A percentile compares a stretch with the other conserved stretches of the same genome.
phyloP scores from a whole-genome alignment of 2,113 vertebrate genomes.

The Tauraco erythrolophus region DNA sequence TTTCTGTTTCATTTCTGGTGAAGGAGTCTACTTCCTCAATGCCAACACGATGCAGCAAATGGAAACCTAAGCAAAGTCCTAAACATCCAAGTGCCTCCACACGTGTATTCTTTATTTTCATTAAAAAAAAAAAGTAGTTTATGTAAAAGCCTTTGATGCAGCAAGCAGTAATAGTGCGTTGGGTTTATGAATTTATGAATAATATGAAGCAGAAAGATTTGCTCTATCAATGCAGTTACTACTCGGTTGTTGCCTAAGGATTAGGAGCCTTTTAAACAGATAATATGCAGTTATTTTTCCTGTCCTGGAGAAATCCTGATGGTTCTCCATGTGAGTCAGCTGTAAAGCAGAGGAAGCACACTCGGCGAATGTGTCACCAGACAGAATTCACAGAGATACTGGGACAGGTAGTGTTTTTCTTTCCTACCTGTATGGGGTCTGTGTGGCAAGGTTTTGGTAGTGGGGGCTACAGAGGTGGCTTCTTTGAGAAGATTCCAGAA shows the following conservation, averaged over 20 bases:
- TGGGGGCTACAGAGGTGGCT: no score
- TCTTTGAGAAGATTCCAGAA: background rate
- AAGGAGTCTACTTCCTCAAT: background rate
- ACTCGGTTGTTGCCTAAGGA: constrained; percentile 7
- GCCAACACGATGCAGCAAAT: background rate
- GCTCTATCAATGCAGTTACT: background rate
- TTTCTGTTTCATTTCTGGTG: background rate
- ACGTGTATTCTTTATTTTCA: background rate
- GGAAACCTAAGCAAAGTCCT: background rate
- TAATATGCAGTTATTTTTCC: constrained; percentile 29
- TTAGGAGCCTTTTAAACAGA: constrained; percentile 36
- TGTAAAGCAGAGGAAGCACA: background rate
- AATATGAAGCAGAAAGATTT: constrained; percentile 4
- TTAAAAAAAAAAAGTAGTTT: background rate
- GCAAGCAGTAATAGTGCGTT: background rate
- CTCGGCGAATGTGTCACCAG: background rate
- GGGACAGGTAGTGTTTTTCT: background rate
- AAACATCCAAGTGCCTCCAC: background rate
- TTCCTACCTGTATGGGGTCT: background rate
- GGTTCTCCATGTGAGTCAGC: background rate
- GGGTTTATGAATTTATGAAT: background rate
- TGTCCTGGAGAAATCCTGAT: background rate
- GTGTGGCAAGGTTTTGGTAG: background rate
- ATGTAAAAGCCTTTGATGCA: background rate
- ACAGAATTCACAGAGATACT: background rate